Evolutionary conservation across 1,140 invertebrate genomes (phyloP), one percentile per base, ranked within the genome.

Genomic region (Tachypleus tridentatus): DNA sequence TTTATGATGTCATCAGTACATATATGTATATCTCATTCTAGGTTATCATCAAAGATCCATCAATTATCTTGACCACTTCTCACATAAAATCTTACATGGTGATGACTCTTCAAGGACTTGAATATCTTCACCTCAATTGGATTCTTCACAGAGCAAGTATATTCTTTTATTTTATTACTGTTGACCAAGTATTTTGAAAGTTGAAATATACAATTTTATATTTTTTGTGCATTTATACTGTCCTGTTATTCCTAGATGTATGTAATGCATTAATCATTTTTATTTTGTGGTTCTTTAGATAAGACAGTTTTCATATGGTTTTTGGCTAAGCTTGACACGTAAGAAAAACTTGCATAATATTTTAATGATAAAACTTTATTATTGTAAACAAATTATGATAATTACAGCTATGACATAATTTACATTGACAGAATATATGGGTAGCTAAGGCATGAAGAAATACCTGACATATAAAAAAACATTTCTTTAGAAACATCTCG

Each of bases 11-110:
- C 47, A 11, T 57, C 5, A 11, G 47, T 53, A 9, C 47, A 58
- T 48, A 58, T 61, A 61, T 65, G 10, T 51, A 61, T 52, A 62
- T 58, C 70, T 57, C 69, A 9, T 73, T 76, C 57, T 73, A 80
- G 78, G 76, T 82, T 54, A 75, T 84, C 47, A 80, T 85, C 56
- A 81, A 82, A 72, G 82, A 84, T 68, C 73, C 72, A 50, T 88
- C 82, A 66, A 91, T 98, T 69, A 88, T 98, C 52, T 78, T 99
- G 63, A 94, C 91, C 6, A 85, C 89, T 60, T 84, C 87, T 5
- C 93, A 99, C 77, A 93, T 99, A 51, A 99, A 99, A 77, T 84
- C 94, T 1, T 99, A 98, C 71, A 87, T 88, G 71, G 83, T 99
- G 53, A 96, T 98, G 85, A 98, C 94, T 47, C 76, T 99, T 6